phyloP scores from a whole-genome alignment of 2,888 invertebrate species.

The Neoaliturus tenellus region DNA sequence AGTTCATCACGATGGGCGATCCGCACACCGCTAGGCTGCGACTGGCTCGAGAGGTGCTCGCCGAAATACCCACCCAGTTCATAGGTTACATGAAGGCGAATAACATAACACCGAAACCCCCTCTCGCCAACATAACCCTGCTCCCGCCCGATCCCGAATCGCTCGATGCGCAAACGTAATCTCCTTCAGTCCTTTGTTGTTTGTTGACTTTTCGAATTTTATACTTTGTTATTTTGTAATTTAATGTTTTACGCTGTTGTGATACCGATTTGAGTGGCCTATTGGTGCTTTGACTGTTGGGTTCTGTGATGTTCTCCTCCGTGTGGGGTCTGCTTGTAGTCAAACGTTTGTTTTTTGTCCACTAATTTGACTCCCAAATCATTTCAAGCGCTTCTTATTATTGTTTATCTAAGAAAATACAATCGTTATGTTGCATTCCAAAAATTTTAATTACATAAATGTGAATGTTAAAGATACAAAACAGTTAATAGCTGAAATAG shows the following conservation, averaged over 20 bases:
- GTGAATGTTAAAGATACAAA: too few relatives aligned
- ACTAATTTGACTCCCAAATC: too few relatives aligned
- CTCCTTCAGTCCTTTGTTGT: conserved; percentile 24
- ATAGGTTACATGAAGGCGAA: conserved; percentile 73
- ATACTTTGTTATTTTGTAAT: conserved; percentile 42
- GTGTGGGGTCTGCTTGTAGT: not conserved
- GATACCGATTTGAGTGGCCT: conserved; percentile 16
- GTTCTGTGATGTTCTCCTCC: not conserved
- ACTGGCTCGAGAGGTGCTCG: conserved; percentile 77
- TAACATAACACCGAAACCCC: conserved; percentile 73
- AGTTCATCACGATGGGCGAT: conserved; percentile 69
- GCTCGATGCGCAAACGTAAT: conserved; percentile 56
- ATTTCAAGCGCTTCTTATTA: too few relatives aligned
- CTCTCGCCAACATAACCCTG: conserved; percentile 67
- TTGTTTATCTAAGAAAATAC: too few relatives aligned
- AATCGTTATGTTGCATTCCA: too few relatives aligned
- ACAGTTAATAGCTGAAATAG: too few relatives aligned
- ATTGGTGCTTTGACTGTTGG: not conserved
- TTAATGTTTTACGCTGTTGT: not conserved
- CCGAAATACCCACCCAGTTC: conserved; percentile 76
- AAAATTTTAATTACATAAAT: too few relatives aligned
- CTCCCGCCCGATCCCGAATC: conserved; percentile 69
- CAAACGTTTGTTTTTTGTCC: too few relatives aligned
- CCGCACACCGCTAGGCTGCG: conserved; percentile 69
- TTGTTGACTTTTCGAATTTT: conserved; percentile 44